A percentile compares a stretch with the other conserved stretches of the same genome.
These are phyloP conservation scores for Hydriomena furcata DNA, from an alignment of 2,888 invertebrate species.

Conservation along the genomic window DNA sequence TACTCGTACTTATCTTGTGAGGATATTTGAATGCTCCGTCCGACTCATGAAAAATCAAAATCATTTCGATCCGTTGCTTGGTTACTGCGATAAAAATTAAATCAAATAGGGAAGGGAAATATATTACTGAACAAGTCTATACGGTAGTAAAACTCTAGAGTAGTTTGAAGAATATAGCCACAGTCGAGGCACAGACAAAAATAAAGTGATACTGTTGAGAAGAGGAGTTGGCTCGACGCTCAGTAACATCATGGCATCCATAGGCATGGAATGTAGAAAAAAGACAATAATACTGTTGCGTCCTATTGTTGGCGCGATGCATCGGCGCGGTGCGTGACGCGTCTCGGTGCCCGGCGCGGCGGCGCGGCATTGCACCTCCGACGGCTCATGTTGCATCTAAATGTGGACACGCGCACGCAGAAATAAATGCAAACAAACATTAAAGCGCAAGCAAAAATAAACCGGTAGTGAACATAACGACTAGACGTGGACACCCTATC, in stretches of 20 bases:
- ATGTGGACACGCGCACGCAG: slow-evolving; percentile 66
- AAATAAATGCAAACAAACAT: slow-evolving; percentile 70
- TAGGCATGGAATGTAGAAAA: slow-evolving; percentile 42
- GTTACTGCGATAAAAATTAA: too few species aligned
- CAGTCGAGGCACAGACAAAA: slow-evolving; percentile 3
- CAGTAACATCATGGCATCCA: slow-evolving; percentile 35
- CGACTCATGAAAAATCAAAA: too few species aligned
- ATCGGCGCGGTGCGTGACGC: slow-evolving; percentile 46
- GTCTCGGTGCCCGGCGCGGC: slow-evolving; percentile 35
- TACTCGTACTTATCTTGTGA: too few species aligned
- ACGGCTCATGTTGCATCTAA: slow-evolving; percentile 76
- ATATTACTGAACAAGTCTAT: too few species aligned
- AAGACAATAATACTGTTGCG: slow-evolving; percentile 35
- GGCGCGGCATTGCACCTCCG: slow-evolving; percentile 38
- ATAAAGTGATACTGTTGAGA: background rate
- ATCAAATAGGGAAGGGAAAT: too few species aligned
- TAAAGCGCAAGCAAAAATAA: slow-evolving; percentile 48
- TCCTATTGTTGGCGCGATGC: slow-evolving; percentile 64
- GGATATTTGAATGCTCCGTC: too few species aligned
- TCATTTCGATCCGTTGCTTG: too few species aligned
- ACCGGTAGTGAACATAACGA: slow-evolving; percentile 43
- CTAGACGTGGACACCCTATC: slow-evolving; percentile 23
- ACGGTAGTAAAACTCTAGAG: too few species aligned
- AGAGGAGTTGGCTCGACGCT: slow-evolving; percentile 16
- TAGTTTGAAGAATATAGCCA: too few species aligned